Evolutionary conservation across 2,888 invertebrate species (phyloP).

Genomic region (Eupithecia tripunctaria): DNA sequence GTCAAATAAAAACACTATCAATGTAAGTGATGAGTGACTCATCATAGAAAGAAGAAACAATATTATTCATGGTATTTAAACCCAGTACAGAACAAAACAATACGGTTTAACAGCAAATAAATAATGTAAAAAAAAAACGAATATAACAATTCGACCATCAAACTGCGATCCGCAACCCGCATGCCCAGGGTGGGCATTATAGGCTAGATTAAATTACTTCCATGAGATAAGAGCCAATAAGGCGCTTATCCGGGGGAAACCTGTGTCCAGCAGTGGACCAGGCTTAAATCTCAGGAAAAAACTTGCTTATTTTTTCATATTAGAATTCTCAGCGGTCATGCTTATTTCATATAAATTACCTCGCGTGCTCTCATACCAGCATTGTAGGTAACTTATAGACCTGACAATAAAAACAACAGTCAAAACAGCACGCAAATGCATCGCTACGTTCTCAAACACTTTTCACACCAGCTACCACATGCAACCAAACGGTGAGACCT

Average conservation of each 20-base stretch:
- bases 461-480: constrained; percentile 5
- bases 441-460: not conserved
- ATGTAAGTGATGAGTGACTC: not conserved
- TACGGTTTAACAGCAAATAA: too few species aligned
- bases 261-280: too few species aligned
- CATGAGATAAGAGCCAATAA: too few species aligned
- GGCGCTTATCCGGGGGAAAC: too few species aligned
- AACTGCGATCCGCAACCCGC: too few species aligned
- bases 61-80: not conserved
- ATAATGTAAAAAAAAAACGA: too few species aligned
- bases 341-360: not conserved
- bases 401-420: not conserved
- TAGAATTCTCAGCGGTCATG: not conserved
- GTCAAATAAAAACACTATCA: not conserved
- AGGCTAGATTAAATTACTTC: too few species aligned
- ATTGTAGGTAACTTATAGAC: not conserved
- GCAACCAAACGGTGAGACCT: constrained; percentile 21
- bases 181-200: too few species aligned
- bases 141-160: too few species aligned
- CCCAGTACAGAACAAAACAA: not conserved
- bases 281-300: not conserved
- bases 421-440: constrained; percentile 12
- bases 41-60: not conserved
- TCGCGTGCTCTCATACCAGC: not conserved
- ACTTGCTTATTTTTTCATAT: not conserved